Base-by-base conservation (phyloP, 2,797 vertebrate species). In the Myioborus melanocephalus region DNA sequence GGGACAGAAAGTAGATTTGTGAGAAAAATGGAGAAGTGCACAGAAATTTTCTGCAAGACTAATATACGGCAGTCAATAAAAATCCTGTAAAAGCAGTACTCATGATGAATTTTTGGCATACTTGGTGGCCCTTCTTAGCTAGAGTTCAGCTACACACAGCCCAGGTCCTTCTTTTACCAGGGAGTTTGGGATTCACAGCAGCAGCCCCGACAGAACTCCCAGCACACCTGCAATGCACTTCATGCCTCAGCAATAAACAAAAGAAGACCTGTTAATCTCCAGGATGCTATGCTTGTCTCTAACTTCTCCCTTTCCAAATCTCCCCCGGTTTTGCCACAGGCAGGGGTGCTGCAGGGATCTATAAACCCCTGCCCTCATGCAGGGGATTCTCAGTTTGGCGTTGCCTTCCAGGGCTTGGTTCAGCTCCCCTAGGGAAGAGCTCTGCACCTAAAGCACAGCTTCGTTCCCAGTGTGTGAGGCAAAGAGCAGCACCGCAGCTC, bases 401-500 rank as follows among this genome's bases (percentile, higher is more conserved):
- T 10, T 2, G 2, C 19, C 26, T 49, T 55, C 32, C 49, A 47
- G 49, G 28, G 8, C 22, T 12, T 44, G 24, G 7, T 55, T 69
- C 43, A 46, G 17, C 16, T 84, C 35, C 32, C 12, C 43, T 11
- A 30, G 9, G 27, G 46, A 82, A 52, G 23, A 75, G 16, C 39
- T 6, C 30, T 39, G 53, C 0, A 2, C 9, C 30, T 44, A 21
- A 37, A 57, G 26, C 47, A 43, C 17, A 65, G 12, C 8, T 49
- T 69, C 15, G 19, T 49, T 44, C 44, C n/a, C 22, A 21, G 14
- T 0, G 0, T 14, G 34, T 10, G 34, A 46, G 12, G 12, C n/a
- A 34, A 84, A 30, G 10, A 35, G 21, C 34, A 27, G 11, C 9
- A 5, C 6, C 23, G 24, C 34, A 71, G 11, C 15, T 41, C 14